Base-by-base conservation (phyloP, 2,797 vertebrate genomes). In the Peromyscus melanophrys region DNA sequence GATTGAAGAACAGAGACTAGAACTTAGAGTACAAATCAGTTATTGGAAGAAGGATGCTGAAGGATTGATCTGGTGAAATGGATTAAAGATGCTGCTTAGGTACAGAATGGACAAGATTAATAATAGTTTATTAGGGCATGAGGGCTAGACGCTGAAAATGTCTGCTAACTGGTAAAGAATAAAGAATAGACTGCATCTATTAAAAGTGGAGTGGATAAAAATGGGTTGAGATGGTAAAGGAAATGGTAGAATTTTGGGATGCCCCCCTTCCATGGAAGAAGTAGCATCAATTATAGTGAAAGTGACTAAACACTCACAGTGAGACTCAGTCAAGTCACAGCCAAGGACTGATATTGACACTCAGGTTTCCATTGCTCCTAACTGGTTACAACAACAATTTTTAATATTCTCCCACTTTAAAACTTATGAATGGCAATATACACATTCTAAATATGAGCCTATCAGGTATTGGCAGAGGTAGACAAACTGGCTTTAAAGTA, bases 401-500 rank as follows among this genome's bases (percentile, higher is more conserved):
- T 85, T 80, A 89, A n/a, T 71, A 65, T 83, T 78, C 92, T 69
- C 25, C n/a, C 27, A 90, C 4, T 6, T 67, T 80, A 59, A 87
- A 92, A 61, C 1, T 7, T 57, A 37, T 43, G 5, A 88, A 21
- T 6, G 43, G 11, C 8, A 94, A 75, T 87, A 88, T 76, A 23
- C 27, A 81, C 8, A 77, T 76, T 13, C 37, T 91, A 89, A 80
- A 65, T 63, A 61, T 52, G 89, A 81, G 82, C 27, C 16, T 57
- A 7, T 69, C 23, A 73, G 34, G 8, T 40, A 84, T 83, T 89
- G 10, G 31, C 7, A 49, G 63, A 76, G 34, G n/a, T n/a, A 59
- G 21, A 83, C 11, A 91, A 93, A 88, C 43, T 93, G 65, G 4
- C 4, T 92, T 96, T 87, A 34, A 61, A 95, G 63, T 57, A 49